Conservation (phyloP, 2,797 vertebrate genomes). For the Malurus splendens region DNA sequence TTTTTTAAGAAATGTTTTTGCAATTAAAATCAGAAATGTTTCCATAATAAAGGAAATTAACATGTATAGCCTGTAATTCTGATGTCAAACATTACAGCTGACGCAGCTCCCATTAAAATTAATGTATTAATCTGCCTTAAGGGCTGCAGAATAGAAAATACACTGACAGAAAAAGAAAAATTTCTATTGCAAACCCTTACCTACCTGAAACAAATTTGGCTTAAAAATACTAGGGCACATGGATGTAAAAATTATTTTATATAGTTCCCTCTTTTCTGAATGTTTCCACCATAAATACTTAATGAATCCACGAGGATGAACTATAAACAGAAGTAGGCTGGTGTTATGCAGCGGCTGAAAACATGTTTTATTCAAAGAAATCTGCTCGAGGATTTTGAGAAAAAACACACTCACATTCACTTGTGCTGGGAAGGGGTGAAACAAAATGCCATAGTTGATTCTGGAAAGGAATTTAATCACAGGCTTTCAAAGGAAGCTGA, state of each 20-base stretch:
- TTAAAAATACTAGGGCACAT: neutral
- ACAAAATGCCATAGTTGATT: neutral
- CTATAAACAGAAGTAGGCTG: neutral
- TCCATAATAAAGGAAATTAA: neutral
- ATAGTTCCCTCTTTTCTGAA: neutral
- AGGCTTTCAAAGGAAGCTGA: neutral
- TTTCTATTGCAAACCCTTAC: neutral
- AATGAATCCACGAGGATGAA: neutral
- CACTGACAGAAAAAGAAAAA: neutral
- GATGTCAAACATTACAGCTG: neutral
- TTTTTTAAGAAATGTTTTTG: neutral
- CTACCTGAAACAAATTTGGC: neutral
- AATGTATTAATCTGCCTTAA: neutral
- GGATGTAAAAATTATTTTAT: neutral
- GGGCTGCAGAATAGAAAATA: neutral
- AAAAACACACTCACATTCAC: neutral
- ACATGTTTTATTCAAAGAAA: conserved; percentile 16
- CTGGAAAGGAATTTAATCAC: neutral
- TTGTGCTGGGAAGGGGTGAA: neutral
- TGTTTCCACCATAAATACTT: neutral
- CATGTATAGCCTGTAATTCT: neutral
- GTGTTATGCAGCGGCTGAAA: neutral
- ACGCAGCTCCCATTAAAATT: neutral
- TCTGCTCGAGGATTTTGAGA: neutral
- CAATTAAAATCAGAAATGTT: neutral